Conservation (phyloP, 2,888 invertebrate genomes). For the Trachelus iudaicus region DNA sequence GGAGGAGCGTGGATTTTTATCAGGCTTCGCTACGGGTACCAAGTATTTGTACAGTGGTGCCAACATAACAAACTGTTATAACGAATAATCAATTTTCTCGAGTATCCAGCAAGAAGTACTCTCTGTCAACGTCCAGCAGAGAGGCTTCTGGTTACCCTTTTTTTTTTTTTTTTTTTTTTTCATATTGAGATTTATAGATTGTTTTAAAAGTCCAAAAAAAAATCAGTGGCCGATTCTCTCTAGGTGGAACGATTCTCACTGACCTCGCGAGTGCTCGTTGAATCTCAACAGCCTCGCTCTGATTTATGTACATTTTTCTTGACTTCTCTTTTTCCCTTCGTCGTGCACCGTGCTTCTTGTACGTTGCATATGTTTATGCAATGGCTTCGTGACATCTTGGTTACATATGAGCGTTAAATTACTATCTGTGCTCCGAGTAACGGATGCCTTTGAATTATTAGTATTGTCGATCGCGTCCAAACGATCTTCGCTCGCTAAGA, state of each 20-base stretch:
- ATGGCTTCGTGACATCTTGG: not conserved
- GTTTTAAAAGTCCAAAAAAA: conserved; percentile 2
- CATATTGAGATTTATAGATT: not conserved
- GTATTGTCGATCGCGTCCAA: not conserved
- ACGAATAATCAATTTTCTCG: not conserved
- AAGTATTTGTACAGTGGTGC: not conserved
- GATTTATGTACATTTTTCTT: not conserved
- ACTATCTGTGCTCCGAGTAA: not conserved
- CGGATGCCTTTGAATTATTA: not conserved
- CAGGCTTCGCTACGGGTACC: not conserved
- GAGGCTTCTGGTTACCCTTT: not conserved
- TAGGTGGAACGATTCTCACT: not conserved
- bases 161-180: not conserved
- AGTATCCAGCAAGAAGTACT: not conserved
- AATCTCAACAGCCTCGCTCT: not conserved
- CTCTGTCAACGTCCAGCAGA: not conserved
- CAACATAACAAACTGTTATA: not conserved
- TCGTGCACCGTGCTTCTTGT: not conserved
- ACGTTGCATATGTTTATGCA: not conserved
- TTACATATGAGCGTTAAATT: not conserved
- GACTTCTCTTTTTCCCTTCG: not conserved
- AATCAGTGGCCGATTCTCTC: not conserved
- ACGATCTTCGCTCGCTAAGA: not conserved
- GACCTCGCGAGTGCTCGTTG: not conserved
- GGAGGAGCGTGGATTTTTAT: not conserved